Percentiles rank a stretch among this genome's conserved stretches.
Evolutionary conservation across 1,140 invertebrate genomes (phyloP).

Genomic region (Hycleus phaleratus): DNA sequence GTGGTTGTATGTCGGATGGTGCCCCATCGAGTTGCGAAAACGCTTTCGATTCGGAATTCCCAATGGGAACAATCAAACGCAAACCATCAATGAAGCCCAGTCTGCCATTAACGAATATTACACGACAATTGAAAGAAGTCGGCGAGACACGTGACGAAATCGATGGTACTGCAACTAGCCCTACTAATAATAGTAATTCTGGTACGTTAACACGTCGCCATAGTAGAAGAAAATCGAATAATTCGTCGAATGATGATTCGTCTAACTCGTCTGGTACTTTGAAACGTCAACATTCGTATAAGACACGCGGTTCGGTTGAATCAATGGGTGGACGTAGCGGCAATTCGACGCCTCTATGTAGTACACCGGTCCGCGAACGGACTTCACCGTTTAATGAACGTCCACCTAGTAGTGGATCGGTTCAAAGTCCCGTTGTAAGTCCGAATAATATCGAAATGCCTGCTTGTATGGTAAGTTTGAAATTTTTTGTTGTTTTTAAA

Average conservation of each 20-base stretch:
- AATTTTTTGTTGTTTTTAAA: background rate
- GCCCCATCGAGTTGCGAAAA: slow-evolving; percentile 62
- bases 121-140: slow-evolving; percentile 77
- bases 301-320: slow-evolving; percentile 35
- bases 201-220: slow-evolving; percentile 48
- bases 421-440: slow-evolving; percentile 41
- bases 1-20: slow-evolving; percentile 69
- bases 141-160: slow-evolving; percentile 51
- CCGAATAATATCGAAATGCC: slow-evolving; percentile 30
- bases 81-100: slow-evolving; percentile 85
- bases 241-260: slow-evolving; percentile 39
- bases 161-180: slow-evolving; percentile 26
- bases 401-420: slow-evolving; percentile 40
- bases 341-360: slow-evolving; percentile 46
- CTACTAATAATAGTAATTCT: slow-evolving; percentile 33
- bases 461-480: slow-evolving; percentile 41
- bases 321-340: slow-evolving; percentile 39
- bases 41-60: slow-evolving; percentile 70
- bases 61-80: slow-evolving; percentile 76
- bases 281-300: slow-evolving; percentile 46
- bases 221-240: slow-evolving; percentile 44
- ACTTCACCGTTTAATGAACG: slow-evolving; percentile 41
- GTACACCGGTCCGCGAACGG: slow-evolving; percentile 46
- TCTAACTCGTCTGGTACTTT: slow-evolving; percentile 47
- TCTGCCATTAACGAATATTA: slow-evolving; percentile 83